Evolutionary conservation across 2,888 invertebrate species (phyloP).

Genomic region (Thereva unica): DNA sequence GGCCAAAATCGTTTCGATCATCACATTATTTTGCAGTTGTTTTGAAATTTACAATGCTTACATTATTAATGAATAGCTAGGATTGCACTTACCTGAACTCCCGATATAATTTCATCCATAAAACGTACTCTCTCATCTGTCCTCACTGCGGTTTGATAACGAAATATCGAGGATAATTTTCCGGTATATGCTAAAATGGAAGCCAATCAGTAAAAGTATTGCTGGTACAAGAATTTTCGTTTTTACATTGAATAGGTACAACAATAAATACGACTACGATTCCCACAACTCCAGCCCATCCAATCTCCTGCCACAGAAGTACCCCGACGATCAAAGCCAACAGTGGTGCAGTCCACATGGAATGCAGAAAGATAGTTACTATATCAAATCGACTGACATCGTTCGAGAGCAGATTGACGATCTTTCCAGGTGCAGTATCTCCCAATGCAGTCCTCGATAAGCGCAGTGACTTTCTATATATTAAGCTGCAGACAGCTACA

Average conservation of each 20-base stretch:
- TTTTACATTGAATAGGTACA: slow-evolving; percentile 74
- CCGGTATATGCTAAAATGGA: slow-evolving; percentile 58
- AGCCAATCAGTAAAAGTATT: slow-evolving; percentile 76
- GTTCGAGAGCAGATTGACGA: slow-evolving; percentile 85
- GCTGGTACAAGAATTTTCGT: slow-evolving; percentile 65
- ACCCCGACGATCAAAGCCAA: slow-evolving; percentile 68
- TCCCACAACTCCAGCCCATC: slow-evolving; percentile 70
- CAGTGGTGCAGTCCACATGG: slow-evolving; percentile 77
- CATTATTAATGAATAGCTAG: too few relatives aligned
- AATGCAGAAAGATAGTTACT: slow-evolving; percentile 74
- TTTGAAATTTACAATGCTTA: too few relatives aligned
- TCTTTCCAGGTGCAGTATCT: slow-evolving; percentile 83
- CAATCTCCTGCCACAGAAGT: slow-evolving; percentile 71
- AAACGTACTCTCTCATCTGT: slow-evolving; percentile 76
- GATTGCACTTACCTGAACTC: slow-evolving; percentile 61
- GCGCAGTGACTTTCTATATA: slow-evolving; percentile 80
- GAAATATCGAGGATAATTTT: slow-evolving; percentile 51
- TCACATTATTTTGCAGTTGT: too few relatives aligned
- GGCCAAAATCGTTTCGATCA: too few relatives aligned
- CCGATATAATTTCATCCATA: slow-evolving; percentile 75
- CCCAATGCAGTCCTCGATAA: slow-evolving; percentile 72
- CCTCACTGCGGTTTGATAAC: slow-evolving; percentile 62
- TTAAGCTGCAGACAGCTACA: slow-evolving; percentile 78
- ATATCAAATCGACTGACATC: slow-evolving; percentile 85
- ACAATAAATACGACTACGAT: slow-evolving; percentile 71